phyloP scores from a whole-genome alignment of 2,888 invertebrate species.

The Incurvaria masculella region DNA sequence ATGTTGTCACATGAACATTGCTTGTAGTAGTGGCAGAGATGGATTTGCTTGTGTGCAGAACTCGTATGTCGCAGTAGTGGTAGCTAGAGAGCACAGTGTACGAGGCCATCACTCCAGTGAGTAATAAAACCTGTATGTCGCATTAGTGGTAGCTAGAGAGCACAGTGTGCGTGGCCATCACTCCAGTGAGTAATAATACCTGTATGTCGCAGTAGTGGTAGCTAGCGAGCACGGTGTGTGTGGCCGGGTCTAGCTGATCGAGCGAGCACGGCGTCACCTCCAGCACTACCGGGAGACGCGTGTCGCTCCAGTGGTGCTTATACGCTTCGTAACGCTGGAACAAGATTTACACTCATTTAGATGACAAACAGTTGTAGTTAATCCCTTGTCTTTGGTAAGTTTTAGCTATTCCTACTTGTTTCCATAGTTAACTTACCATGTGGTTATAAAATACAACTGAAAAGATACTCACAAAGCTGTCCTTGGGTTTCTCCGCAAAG shows the following conservation, averaged over 20 bases:
- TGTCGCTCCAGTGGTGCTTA: slow-evolving; percentile 97
- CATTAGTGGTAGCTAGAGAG: slow-evolving; percentile 37
- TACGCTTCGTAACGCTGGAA: slow-evolving; percentile 80
- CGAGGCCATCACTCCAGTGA: too few relatives aligned
- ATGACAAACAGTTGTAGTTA: too few relatives aligned
- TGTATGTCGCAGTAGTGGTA: not conserved
- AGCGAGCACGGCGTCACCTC: slow-evolving; percentile 92
- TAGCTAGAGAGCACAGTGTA: slow-evolving; percentile 30
- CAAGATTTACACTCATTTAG: too few relatives aligned
- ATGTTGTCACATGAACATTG: too few relatives aligned
- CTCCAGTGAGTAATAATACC: too few relatives aligned
- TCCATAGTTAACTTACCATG: too few relatives aligned
- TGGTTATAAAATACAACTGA: too few relatives aligned
- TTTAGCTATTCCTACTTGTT: too few relatives aligned
- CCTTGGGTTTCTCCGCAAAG: slow-evolving; percentile 79
- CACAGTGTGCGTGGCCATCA: too few relatives aligned
- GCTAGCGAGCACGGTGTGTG: slow-evolving; percentile 70
- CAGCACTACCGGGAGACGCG: slow-evolving; percentile 79
- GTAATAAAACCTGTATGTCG: slow-evolving; percentile 27
- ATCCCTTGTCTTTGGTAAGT: too few relatives aligned
- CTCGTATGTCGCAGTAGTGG: slow-evolving; percentile 37
- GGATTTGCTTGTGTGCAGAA: too few relatives aligned
- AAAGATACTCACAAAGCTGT: slow-evolving; percentile 69
- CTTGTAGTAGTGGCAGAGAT: too few relatives aligned
- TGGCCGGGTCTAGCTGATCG: slow-evolving; percentile 88